Percentiles rank a stretch among this genome's conserved stretches.
Conservation (phyloP, 2,113 vertebrate species). For the Pithys albifrons region DNA sequence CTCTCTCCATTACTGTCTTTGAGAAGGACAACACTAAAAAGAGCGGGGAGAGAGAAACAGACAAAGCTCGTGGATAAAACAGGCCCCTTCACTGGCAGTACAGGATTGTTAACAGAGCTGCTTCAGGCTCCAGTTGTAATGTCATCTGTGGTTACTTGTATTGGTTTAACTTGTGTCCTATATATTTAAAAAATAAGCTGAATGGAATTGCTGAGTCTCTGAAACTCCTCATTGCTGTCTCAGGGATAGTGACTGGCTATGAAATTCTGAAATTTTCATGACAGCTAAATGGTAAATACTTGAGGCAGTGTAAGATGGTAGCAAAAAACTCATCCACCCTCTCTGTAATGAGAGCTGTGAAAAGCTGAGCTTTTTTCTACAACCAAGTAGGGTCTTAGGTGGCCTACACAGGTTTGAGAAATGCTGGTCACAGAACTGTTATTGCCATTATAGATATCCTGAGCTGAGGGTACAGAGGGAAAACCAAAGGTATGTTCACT, state of each 20-base stretch:
- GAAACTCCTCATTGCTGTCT: background rate
- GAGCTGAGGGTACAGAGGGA: background rate
- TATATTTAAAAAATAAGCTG: background rate
- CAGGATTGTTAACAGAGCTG: background rate
- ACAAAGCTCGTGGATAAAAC: background rate
- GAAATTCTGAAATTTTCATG: background rate
- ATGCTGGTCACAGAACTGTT: background rate
- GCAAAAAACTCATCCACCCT: background rate
- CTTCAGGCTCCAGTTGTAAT: background rate
- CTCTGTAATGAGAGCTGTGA: background rate
- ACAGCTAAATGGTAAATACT: background rate
- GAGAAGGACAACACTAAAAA: background rate
- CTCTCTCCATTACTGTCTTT: background rate
- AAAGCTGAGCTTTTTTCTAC: background rate
- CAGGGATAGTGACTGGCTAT: background rate
- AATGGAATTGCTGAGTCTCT: background rate
- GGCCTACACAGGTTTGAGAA: background rate
- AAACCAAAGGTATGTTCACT: background rate
- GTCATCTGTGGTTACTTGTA: background rate
- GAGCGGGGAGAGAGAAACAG: background rate
- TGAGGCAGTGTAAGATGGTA: background rate
- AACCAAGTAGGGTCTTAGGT: background rate
- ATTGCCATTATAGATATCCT: background rate
- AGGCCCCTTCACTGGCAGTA: background rate
- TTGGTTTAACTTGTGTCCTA: background rate